Base-by-base conservation (phyloP, 2,888 invertebrate genomes). In the Emesis furor region DNA sequence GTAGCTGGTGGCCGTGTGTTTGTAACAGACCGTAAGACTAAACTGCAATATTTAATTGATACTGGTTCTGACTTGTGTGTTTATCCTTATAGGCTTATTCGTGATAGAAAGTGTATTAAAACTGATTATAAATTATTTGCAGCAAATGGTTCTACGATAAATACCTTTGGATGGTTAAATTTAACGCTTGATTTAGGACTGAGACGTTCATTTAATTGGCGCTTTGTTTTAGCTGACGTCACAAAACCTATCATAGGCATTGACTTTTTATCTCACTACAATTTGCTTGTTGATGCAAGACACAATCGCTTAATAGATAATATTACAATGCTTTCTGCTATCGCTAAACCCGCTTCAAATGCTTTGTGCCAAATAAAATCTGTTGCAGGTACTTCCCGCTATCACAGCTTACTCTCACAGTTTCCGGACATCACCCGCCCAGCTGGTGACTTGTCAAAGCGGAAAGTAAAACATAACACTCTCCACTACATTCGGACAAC, bases 201-300 rank as follows among this genome's bases (percentile, higher is more conserved):
- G 2, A 77, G 88, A 7, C 82, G 85, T 10, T 81, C 73, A 46
- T 92, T 91, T 59, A 72, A 74, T 0, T 93, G 92, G 92, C 79
- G 80, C 1, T 94, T 93, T 73, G 81, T 90, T 0, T 81, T 94
- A 7, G 93, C 92, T 0, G 92, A 93, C 65, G 91, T 92, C 0
- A 78, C 90, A 0, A 91, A 88, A 62, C 91, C 93, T 1, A 93
- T 94, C 17, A 92, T 93, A 24, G 92, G 92, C 2, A 91, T 90
- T 7, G 92, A 93, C 82, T 93, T 94, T 74, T 76, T 93, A n/a
- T 42, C 69, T 0, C 86, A 88, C 72, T 93, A 86, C 71, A 88
- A 88, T 7, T 82, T 93, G 0, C 79, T 93, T 0, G 91, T 92
- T 1, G 92, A 93, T 75, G 62, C 90, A 2, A 78, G 87, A 4